phyloP scores from a whole-genome alignment of 2,797 vertebrate species.

The Sebastolobus altivelis region DNA sequence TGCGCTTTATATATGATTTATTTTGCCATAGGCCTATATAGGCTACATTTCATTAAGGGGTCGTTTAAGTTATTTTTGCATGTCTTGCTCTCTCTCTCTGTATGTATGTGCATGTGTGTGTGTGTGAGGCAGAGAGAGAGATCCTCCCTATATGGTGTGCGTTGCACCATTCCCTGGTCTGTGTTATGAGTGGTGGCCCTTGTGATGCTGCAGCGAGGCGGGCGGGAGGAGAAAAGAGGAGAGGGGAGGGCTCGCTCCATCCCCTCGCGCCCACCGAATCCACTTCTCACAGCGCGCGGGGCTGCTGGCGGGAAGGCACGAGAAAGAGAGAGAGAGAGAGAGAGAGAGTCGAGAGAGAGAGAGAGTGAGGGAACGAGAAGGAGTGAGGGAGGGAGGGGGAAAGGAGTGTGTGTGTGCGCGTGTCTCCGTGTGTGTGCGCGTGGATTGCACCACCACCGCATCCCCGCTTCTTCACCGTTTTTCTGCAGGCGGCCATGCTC shows the following conservation, averaged over 20 bases:
- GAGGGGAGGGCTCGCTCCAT: slow-evolving; percentile 86
- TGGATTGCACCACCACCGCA: slow-evolving; percentile 89
- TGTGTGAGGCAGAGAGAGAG: slow-evolving; percentile 24
- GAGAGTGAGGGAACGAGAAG: slow-evolving; percentile 58
- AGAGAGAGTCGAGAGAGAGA: slow-evolving; percentile 42
- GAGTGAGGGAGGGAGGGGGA: slow-evolving; percentile 49
- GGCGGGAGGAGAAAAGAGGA: slow-evolving; percentile 66
- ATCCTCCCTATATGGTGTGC: slow-evolving; percentile 77
- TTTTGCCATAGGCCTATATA: not conserved
- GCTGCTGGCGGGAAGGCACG: slow-evolving; percentile 84
- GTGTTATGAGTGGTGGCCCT: slow-evolving; percentile 84
- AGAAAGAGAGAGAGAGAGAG: slow-evolving; percentile 63
- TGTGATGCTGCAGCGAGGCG: slow-evolving; percentile 90
- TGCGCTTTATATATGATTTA: not conserved
- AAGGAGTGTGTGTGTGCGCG: slow-evolving; percentile 64
- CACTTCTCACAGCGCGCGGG: slow-evolving; percentile 80
- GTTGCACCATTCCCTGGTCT: slow-evolving; percentile 91
- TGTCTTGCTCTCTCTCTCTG: not conserved
- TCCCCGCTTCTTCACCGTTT: slow-evolving; percentile 75
- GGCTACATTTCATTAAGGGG: not conserved
- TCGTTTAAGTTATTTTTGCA: slow-evolving; percentile 12
- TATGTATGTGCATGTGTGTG: slow-evolving; percentile 12
- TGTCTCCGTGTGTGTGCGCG: slow-evolving; percentile 73
- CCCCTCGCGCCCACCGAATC: slow-evolving; percentile 78
- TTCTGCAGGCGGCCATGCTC: slow-evolving; percentile 86